Conservation (phyloP, 1,140 invertebrate genomes). For the Drosophila melanogaster region DNA sequence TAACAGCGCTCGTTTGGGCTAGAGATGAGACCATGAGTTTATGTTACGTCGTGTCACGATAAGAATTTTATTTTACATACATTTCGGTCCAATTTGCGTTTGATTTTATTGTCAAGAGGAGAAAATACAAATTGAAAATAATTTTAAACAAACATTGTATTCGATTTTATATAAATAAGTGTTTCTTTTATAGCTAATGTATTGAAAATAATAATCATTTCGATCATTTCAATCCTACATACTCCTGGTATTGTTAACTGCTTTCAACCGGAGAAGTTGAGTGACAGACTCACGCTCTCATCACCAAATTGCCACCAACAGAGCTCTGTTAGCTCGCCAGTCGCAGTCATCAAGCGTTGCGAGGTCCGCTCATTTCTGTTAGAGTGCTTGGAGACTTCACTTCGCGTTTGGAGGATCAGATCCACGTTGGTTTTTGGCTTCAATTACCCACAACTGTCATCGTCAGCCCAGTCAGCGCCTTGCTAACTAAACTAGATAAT, state of each 20-base stretch:
- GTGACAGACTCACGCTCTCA: conserved; percentile 4
- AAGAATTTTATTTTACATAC: neutral
- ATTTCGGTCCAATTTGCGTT: no score
- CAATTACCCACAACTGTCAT: conserved; percentile 66
- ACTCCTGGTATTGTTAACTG: no score
- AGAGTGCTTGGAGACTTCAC: conserved; percentile 81
- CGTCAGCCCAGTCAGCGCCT: conserved; percentile 41
- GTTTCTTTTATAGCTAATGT: neutral
- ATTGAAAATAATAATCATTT: no score
- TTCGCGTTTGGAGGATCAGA: conserved; percentile 84
- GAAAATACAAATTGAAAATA: no score
- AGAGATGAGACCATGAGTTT: neutral
- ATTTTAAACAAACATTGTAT: no score
- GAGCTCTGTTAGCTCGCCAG: conserved; percentile 16
- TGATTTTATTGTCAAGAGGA: no score
- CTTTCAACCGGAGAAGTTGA: no score
- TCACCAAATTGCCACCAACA: conserved; percentile 11
- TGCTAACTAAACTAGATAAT: conserved; percentile 36
- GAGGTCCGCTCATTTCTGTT: conserved; percentile 45
- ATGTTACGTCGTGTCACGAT: neutral
- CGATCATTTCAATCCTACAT: no score
- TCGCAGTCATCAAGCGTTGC: conserved; percentile 10
- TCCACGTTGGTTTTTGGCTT: conserved; percentile 74
- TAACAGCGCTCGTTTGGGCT: conserved; percentile 17
- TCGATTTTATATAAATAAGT: neutral